Base-by-base conservation (phyloP, 2,797 vertebrate genomes). In the Macropus fuliginosus region DNA sequence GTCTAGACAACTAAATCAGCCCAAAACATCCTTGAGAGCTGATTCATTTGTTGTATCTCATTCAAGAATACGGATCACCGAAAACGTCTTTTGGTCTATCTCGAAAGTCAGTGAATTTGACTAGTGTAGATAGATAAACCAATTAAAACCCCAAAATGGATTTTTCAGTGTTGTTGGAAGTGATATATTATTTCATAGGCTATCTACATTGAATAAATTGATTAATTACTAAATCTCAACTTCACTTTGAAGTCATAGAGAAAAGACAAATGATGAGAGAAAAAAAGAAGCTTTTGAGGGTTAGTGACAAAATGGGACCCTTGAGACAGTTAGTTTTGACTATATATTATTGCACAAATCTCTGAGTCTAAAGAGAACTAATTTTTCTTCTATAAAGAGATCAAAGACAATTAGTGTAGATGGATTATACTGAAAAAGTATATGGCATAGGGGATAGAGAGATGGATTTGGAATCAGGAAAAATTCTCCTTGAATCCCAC, bases 251-350 rank as follows among this genome's bases (percentile, higher is more conserved):
- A 91, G 56, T 93, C 52, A 87, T 59, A 5, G 28, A 91, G 28
- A 91, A 95, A 94, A 92, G 3, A 18, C 55, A 97, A 50, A 90
- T 21, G 56, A 46, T 24, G 18, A 81, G n/a, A 74, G 62, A 31
- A 91, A 81, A 97, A 92, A 94, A 55, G 92, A 96, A 91, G n/a
- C n/a, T 97, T 97, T 93, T 54, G 94, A 95, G 94, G 57, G 92
- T 29, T 93, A 74, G 54, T 55, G 8, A 10, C 93, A 34, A 94
- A 93, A 95, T 0, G 93, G 31, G 94, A 96, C 46, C 27, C 1
- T 12, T 91, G 8, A 93, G 59, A 95, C 91, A 18, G 93, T 93
- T 31, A 66, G 56, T 91, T 96, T 95, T 93, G 21, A 29, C 21
- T 52, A 87, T 4, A 91, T 55, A 93, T 40, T 46, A 46, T 55